These are phyloP conservation scores for Steinernema carpocapsae DNA, from an alignment of 2,888 invertebrate genomes.

Conservation along the genomic window DNA sequence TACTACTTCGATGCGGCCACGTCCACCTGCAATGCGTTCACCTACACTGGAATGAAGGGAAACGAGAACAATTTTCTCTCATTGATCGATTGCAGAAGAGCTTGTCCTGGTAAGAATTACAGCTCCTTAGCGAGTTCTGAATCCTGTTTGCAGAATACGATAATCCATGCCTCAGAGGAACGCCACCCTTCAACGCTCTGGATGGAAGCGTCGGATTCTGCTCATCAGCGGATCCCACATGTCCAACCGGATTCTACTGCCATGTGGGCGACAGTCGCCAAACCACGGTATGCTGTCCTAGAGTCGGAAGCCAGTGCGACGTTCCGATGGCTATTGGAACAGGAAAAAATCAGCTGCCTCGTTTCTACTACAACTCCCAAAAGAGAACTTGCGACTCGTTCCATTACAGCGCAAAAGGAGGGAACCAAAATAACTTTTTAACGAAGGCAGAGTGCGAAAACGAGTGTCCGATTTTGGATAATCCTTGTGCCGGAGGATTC, in stretches of 20 bases:
- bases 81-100: conserved; percentile 39
- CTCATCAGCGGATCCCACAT: conserved; percentile 38
- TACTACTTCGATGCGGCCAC: conserved; percentile 44
- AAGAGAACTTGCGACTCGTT: conserved; percentile 35
- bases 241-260: conserved; percentile 45
- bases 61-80: conserved; percentile 50
- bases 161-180: conserved; percentile 40
- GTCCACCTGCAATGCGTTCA: conserved; percentile 41
- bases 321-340: conserved; percentile 36
- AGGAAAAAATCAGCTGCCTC: conserved; percentile 37
- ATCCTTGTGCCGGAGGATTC: conserved; percentile 38
- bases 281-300: conserved; percentile 48
- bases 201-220: conserved; percentile 41
- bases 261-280: conserved; percentile 44
- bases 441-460: conserved; percentile 37
- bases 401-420: conserved; percentile 38
- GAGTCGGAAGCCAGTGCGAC: conserved; percentile 42
- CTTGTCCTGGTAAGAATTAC: conserved; percentile 44
- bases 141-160: conserved; percentile 36
- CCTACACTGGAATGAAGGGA: conserved; percentile 47
- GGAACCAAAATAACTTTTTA: conserved; percentile 46
- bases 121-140: no score
- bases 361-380: conserved; percentile 37
- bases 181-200: conserved; percentile 10
- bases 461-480: conserved; percentile 40